phyloP scores from a whole-genome alignment of 92 coral and sea anemone species.

The Phenganax stokvisi region DNA sequence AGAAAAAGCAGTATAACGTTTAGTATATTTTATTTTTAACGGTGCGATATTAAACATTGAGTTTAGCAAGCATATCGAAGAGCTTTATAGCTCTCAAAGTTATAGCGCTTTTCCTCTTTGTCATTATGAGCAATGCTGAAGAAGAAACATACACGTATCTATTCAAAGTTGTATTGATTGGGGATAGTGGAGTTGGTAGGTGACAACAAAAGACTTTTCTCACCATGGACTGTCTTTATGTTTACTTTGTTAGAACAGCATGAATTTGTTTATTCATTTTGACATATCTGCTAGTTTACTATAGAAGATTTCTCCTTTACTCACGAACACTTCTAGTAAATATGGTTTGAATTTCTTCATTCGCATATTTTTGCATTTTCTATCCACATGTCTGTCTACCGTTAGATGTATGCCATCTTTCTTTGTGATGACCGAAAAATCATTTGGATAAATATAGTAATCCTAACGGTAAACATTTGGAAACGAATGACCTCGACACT shows the following conservation, averaged over 20 bases:
- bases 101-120: neutral
- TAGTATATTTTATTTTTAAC: neutral
- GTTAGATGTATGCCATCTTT: neutral
- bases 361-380: neutral
- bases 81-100: neutral
- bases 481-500: neutral
- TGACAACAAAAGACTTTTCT: neutral
- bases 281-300: neutral
- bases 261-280: neutral
- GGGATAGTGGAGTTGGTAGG: conserved; percentile 40
- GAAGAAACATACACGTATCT: conserved; percentile 35
- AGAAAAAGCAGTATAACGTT: neutral
- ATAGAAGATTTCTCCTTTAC: neutral
- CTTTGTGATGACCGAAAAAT: no score
- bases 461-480: neutral
- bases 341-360: neutral
- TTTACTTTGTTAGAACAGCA: neutral
- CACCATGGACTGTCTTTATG: neutral
- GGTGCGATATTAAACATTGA: neutral
- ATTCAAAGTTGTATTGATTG: conserved; percentile 35
- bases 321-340: neutral
- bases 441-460: neutral
- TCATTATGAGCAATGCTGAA: conserved; percentile 1
- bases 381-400: neutral
- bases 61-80: neutral